These are phyloP conservation scores for Hydractinia echinata DNA, from an alignment of 30 jellyfish, hydroid and myxozoan genomes.

Conservation along the genomic window DNA sequence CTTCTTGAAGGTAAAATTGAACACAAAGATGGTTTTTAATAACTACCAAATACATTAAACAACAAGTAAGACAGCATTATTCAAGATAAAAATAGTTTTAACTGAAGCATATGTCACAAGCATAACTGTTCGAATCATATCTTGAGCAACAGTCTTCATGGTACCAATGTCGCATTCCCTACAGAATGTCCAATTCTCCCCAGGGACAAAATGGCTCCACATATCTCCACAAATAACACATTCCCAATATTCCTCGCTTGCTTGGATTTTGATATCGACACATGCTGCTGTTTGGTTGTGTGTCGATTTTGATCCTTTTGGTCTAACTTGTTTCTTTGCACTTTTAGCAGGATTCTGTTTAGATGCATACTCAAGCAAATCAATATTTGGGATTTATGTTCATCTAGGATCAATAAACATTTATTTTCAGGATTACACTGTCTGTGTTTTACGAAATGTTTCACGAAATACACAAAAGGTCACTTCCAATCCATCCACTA, in stretches of 20 bases:
- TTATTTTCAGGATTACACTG: neutral
- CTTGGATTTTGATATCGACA: neutral
- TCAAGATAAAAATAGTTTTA: no score
- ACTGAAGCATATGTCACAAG: no score
- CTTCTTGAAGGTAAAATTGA: no score
- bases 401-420: conserved; percentile 41
- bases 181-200: neutral
- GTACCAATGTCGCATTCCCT: neutral
- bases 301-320: no score
- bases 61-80: no score
- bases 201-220: neutral
- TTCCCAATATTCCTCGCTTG: neutral
- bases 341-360: no score
- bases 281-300: no score
- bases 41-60: no score
- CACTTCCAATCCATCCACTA: conserved; percentile 44
- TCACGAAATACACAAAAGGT: neutral
- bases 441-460: conserved; percentile 21
- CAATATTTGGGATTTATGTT: conserved; percentile 26
- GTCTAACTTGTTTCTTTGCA: no score
- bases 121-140: no score
- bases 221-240: neutral
- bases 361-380: conserved; percentile 36
- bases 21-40: no score
- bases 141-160: neutral